phyloP scores from a whole-genome alignment of 2,888 invertebrate species.

The Amorpha juglandis region DNA sequence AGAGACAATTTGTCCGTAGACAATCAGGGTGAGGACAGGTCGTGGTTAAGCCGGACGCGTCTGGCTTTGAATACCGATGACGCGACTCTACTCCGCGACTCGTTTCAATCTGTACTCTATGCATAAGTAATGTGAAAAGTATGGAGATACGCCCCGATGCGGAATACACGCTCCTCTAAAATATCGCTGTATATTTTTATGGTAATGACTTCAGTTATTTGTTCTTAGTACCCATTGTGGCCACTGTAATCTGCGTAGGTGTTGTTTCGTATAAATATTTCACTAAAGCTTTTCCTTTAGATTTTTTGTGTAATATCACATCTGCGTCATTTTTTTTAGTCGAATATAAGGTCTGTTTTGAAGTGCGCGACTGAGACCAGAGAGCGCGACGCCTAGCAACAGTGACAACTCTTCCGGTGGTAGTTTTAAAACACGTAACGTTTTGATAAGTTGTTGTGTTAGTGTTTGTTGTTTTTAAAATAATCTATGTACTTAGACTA shows the following conservation, averaged over 20 bases:
- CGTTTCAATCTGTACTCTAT: conserved; percentile 83
- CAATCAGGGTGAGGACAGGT: conserved; percentile 72
- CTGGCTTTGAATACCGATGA: conserved; percentile 78
- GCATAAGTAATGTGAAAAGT: conserved; percentile 83
- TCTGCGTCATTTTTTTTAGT: no score
- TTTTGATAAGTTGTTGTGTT: no score
- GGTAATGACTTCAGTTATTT: conserved; percentile 74
- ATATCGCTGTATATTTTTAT: conserved; percentile 78
- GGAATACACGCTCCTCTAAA: conserved; percentile 72
- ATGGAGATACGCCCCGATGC: conserved; percentile 73
- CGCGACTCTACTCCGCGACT: conserved; percentile 69
- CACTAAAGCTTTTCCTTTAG: conserved; percentile 4
- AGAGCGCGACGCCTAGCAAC: no score
- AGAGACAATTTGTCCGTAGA: conserved; percentile 69
- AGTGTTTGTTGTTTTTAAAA: no score
- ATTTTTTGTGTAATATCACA: conserved; percentile 11
- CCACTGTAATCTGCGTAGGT: conserved; percentile 31
- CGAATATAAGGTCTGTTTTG: no score
- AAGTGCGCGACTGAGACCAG: no score
- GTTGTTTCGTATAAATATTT: conserved; percentile 16
- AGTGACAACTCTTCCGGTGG: no score
- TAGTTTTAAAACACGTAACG: no score
- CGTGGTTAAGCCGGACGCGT: conserved; percentile 69
- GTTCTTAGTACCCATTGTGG: conserved; percentile 53
- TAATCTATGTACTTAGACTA: no score